Base-by-base conservation (phyloP, 2,888 invertebrate genomes). In the Tenodera sinensis region DNA sequence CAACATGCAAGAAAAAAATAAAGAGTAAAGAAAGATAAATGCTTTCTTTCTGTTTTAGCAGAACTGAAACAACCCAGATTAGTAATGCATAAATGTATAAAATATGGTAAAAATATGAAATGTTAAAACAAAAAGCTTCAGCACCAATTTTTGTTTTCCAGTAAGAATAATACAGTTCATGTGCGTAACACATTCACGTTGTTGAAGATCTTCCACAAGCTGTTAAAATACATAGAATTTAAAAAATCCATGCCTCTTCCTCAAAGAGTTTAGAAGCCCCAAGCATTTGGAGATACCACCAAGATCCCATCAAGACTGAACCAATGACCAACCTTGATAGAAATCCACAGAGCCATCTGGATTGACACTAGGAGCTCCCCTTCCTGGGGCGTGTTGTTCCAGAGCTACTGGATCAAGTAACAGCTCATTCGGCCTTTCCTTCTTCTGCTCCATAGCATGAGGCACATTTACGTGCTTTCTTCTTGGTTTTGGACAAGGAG, bases 321-420 rank as follows among this genome's bases (percentile, higher is more conserved):
- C 71, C 85, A 83, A 87, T 82, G 87, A 89, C 89, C 30, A 90
- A 90, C 89, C 89, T 87, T 89, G 42, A 87, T 20, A 86, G 27
- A 89, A 82, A 30, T 89, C 88, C 88, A 90, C 88, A 28, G 89
- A 87, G 83, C 88, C 88, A 85, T 88, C 89, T 27, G 88, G 88
- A 30, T 34, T 89, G 54, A 89, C 83, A 81, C 30, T 84, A 8
- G 89, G 88, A 20, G 88, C 88, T 30, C 89, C 84, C 54, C 88
- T 88, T 14, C 28, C 34, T 34, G 30, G 20, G 3, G 82, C 34
- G 4, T 83, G 83, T 30, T 84, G 83, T 28, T 88, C 85, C 42
- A 89, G 54, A 30, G 85, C 42, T 7, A 85, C 27, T 0, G 89
- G 89, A 84, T 89, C 88, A 71, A 89, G 84, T n/a, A 89, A 27